Evolutionary conservation across 1,140 invertebrate genomes (phyloP).

Genomic region (Trissolcus basalis): DNA sequence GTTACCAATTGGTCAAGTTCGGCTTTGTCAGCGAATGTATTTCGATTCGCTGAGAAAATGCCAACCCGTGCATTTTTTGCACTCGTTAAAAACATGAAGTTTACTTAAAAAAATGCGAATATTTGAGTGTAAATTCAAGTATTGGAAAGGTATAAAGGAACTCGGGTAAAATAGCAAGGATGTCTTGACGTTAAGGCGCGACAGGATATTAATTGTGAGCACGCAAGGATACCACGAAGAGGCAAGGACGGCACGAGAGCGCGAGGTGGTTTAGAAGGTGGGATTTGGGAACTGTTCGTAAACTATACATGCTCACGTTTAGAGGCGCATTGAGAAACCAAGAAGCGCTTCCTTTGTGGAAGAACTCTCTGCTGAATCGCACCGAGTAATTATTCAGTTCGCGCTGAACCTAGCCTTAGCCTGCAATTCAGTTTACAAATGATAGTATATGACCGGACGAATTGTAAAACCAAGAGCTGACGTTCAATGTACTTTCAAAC

Average conservation of each 20-base stretch:
- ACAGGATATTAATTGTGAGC: constrained; percentile 51
- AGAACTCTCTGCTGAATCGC: constrained; percentile 49
- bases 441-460: constrained; percentile 51
- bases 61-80: constrained; percentile 35
- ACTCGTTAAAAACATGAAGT: constrained; percentile 47
- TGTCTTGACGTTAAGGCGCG: constrained; percentile 48
- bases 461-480: constrained; percentile 30
- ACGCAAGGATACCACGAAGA: constrained; percentile 30
- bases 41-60: constrained; percentile 29
- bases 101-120: constrained; percentile 25
- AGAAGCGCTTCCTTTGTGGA: constrained; percentile 43
- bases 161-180: constrained; percentile 36
- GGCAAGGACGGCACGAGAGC: constrained; percentile 21
- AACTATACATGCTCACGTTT: constrained; percentile 44
- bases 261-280: constrained; percentile 20
- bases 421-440: constrained; percentile 56
- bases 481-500: constrained; percentile 36
- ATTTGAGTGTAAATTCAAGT: not conserved
- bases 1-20: constrained; percentile 28
- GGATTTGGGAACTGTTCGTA: constrained; percentile 39
- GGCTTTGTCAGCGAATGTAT: constrained; percentile 38
- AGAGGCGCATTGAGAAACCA: constrained; percentile 39
- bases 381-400: constrained; percentile 54
- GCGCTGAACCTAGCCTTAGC: constrained; percentile 39
- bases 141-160: constrained; percentile 26